These are phyloP conservation scores for Steatocranus sp. DNA, from an alignment of 2,797 vertebrate genomes.

Conservation along the genomic window DNA sequence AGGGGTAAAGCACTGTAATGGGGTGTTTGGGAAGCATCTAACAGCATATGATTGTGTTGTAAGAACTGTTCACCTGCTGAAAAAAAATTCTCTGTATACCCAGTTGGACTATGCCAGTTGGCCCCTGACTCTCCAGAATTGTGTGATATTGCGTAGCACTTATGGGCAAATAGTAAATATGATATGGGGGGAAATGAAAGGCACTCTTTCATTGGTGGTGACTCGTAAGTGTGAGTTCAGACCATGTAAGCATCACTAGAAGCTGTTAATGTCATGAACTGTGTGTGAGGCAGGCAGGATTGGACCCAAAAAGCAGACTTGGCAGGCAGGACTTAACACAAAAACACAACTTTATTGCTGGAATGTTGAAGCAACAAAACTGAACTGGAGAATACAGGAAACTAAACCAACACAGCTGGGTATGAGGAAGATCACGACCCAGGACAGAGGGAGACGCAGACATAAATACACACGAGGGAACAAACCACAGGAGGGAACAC, in stretches of 20 bases:
- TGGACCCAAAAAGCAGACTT: background rate
- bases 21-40: background rate
- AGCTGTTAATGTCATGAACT: background rate
- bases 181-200: background rate
- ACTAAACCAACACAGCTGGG: background rate
- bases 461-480: background rate
- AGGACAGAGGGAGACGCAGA: background rate
- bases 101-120: background rate
- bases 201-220: background rate
- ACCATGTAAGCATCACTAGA: background rate
- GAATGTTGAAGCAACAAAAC: background rate
- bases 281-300: background rate
- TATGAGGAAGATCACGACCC: background rate
- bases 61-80: background rate
- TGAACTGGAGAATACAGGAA: background rate
- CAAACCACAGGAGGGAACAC: background rate
- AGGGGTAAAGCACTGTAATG: background rate
- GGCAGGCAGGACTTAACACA: background rate
- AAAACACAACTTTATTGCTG: background rate
- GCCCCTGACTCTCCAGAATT: background rate
- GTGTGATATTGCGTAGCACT: background rate
- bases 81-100: background rate
- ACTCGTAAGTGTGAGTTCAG: background rate
- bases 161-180: background rate
- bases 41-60: background rate